Conservation (phyloP, 2,888 invertebrate genomes). For the Blera fallax region DNA sequence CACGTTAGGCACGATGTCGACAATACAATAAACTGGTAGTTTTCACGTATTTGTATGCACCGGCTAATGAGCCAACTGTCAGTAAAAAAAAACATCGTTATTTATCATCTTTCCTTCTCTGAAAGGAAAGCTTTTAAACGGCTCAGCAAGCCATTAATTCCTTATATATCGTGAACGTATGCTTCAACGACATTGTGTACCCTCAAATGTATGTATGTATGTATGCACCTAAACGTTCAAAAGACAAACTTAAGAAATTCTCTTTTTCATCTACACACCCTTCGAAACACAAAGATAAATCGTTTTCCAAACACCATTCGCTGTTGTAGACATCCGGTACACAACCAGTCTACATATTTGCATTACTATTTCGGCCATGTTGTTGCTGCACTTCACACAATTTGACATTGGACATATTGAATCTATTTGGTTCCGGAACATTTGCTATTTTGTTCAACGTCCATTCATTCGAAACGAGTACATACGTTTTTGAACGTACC, state of each 20-base stretch:
- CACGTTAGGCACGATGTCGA: too few relatives aligned
- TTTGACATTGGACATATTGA: conserved; percentile 21
- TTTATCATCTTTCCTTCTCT: too few relatives aligned
- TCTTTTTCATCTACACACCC: background rate
- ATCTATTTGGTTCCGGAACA: conserved; percentile 44
- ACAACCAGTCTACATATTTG: background rate
- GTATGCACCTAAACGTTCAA: background rate
- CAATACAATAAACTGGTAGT: too few relatives aligned
- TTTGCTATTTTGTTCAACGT: conserved; percentile 32
- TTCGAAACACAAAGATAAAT: conserved; percentile 5
- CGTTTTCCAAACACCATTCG: background rate
- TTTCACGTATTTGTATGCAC: too few relatives aligned
- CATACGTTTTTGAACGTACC: background rate
- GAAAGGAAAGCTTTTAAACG: too few relatives aligned
- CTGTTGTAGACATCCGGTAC: conserved; percentile 4
- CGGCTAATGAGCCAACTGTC: too few relatives aligned
- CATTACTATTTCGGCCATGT: background rate
- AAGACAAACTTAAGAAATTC: background rate
- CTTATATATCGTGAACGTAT: too few relatives aligned
- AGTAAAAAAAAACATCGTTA: too few relatives aligned
- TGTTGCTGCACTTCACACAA: conserved; percentile 8
- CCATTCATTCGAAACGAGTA: conserved; percentile 18
- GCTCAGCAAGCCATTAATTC: too few relatives aligned
- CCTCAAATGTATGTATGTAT: background rate
- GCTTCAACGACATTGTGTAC: too few relatives aligned